Evolutionary conservation across 2,888 invertebrate species (phyloP), one percentile per base, ranked within the genome.

Genomic region (Erynnis tages): DNA sequence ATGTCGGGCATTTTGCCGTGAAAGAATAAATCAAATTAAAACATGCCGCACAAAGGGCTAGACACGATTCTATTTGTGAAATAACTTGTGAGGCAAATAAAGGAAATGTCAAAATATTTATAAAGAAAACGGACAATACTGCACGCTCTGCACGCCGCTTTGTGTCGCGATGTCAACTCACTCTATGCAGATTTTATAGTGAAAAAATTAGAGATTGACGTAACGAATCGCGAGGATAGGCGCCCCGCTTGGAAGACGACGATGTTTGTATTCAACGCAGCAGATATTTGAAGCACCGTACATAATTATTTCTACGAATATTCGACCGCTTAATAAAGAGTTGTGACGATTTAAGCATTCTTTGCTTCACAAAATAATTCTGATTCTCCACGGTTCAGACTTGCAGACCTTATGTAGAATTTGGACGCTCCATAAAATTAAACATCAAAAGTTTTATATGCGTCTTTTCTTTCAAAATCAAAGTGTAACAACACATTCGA

Each of bases 101-200:
- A 84, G 82, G 79, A 77, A 81, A 88, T 88, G 88, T 89, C 89
- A 88, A 84, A 89, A 88, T 88, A 89, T 89, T 88, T 88, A 86
- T 84, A 87, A 86, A 87, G 87, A 86, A 85, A 75, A 76, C 58
- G 73, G 69, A 87, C 89, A 88, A 88, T 84, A 73, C 70, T 55
- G 63, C 73, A 58, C 66, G 76, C 82, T 61, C 85, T 63, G 79
- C 84, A 71, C 75, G 86, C 65, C 65, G 73, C 84, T 77, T 85
- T 86, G 85, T 85, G 65, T 61, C 69, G 64, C 73, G 73, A 73
- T 86, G 84, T 87, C 85, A 86, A 82, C 84, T 87, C 79, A 82
- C 83, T 86, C 81, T 81, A 85, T 87, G 86, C 86, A 82, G 86
- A 86, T 87, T 77, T 76, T 66, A 61, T 70, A 71, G 69, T 71